Base-by-base conservation (phyloP, 2,113 vertebrate species). In the Brachionichthys hirsutus region DNA sequence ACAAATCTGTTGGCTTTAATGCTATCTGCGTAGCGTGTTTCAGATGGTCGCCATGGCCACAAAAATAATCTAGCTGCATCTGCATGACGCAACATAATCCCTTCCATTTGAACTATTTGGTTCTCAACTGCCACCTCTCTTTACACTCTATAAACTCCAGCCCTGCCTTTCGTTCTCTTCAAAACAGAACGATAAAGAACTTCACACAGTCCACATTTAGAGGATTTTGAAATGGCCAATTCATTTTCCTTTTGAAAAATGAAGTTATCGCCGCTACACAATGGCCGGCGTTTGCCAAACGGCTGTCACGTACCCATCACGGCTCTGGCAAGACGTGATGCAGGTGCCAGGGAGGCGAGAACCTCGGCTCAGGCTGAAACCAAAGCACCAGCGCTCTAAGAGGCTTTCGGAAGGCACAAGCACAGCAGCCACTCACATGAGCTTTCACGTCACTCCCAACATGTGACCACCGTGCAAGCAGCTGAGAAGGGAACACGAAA, bases 371-470 rank as follows among this genome's bases (percentile, higher is more conserved):
- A 81, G 78, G 75, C 86, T 85, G 67, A 85, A 84, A 85, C 74
- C 84, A 88, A 85, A 87, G 85, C 88, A 90, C 70, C 62, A 35
- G 74, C 73, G 40, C 78, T 77, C 57, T 91, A 90, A 90, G 87
- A 90, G 81, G 87, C 88, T 89, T 89, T 90, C 73, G 78, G 70
- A 71, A 81, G 85, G 75, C 62, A 70, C 81, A 54, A 86, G 75
- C 62, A 70, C 81, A 54, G 75, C 49, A 85, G 80, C 84, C 82
- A 83, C 82, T 85, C 84, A 84, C 66, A 65, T 64, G 52, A 68
- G 79, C 79, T 82, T 82, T 64, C 41, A 54, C 78, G 82, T 75
- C 73, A 70, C 60, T 64, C 70, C 73, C 50, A 65, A 46, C 64
- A 81, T 87, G 71, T 82, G 84, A 79, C 76, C 81, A 85, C 57